phyloP scores from a whole-genome alignment of 1,140 invertebrate genomes.

The Psilanteris sp. region DNA sequence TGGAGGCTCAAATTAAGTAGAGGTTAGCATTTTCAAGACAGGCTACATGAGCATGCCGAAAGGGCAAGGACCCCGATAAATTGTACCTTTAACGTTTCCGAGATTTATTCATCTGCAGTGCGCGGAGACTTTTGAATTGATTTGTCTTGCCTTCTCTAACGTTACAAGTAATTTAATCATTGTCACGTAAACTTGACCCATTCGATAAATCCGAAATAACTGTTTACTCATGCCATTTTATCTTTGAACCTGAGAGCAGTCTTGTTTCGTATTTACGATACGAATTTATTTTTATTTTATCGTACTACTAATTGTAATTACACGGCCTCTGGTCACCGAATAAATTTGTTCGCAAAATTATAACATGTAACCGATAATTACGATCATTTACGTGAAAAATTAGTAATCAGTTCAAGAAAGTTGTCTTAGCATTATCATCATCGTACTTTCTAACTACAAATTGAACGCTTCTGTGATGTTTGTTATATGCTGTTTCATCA shows the following conservation, averaged over 20 bases:
- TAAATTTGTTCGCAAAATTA: constrained; percentile 32
- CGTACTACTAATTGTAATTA: constrained; percentile 8
- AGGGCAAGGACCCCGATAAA: constrained; percentile 51
- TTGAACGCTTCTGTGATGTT: constrained; percentile 24
- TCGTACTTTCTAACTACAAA: constrained; percentile 62
- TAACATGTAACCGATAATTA: constrained; percentile 20
- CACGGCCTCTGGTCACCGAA: constrained; percentile 10
- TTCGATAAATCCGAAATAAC: constrained; percentile 17
- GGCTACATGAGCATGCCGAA: constrained; percentile 10
- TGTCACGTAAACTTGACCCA: constrained; percentile 15
- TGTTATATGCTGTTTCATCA: constrained; percentile 23
- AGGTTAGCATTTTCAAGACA: constrained; percentile 14
- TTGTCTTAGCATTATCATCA: constrained; percentile 56
- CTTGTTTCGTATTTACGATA: background rate
- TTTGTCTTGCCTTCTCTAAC: constrained; percentile 23
- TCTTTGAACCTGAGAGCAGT: background rate
- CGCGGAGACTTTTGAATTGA: constrained; percentile 25
- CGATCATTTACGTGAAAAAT: constrained; percentile 43
- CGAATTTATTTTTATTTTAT: constrained; percentile 8
- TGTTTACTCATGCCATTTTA: constrained; percentile 10
- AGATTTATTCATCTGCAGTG: constrained; percentile 13
- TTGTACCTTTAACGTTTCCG: constrained; percentile 5
- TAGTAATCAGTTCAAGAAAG: constrained; percentile 59
- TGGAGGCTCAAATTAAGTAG: constrained; percentile 26
- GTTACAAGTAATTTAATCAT: constrained; percentile 16